Conservation (phyloP, 2,797 vertebrate genomes). For the Sphaeramia orbicularis region DNA sequence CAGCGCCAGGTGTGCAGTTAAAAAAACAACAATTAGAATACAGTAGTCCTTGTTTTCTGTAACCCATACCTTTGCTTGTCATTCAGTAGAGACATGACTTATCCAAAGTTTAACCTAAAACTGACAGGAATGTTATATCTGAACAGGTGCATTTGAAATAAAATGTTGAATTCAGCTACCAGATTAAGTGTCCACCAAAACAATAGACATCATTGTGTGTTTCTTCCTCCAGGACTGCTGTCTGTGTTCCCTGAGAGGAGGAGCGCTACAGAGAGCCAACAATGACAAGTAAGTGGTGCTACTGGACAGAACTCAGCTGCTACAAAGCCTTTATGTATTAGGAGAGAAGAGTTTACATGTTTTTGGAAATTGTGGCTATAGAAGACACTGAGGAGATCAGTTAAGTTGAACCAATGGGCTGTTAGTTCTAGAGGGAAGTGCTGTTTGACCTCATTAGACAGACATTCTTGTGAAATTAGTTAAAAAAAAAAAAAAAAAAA, state of each 20-base stretch:
- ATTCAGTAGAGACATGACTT: background rate
- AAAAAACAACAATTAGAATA: background rate
- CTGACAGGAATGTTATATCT: background rate
- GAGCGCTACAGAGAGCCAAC: slow-evolving; percentile 95
- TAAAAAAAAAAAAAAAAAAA: background rate
- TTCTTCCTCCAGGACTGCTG: slow-evolving; percentile 91
- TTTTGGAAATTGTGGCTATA: no score
- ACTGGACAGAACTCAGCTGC: background rate
- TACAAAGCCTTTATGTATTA: background rate
- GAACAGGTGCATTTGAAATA: background rate
- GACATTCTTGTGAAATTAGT: background rate
- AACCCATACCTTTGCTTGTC: background rate
- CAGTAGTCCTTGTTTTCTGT: background rate
- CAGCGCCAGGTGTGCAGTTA: background rate
- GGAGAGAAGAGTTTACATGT: no score
- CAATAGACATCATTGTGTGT: slow-evolving; percentile 7
- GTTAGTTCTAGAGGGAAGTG: background rate
- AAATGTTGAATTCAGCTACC: background rate
- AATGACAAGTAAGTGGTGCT: slow-evolving; percentile 91
- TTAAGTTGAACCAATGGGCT: background rate
- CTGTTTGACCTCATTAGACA: background rate
- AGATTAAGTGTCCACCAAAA: background rate
- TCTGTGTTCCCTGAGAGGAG: slow-evolving; percentile 94
- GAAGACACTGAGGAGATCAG: background rate
- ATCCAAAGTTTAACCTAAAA: background rate